Evolutionary conservation across 2,888 invertebrate species (phyloP).

Genomic region (Pediacus dermestoides): DNA sequence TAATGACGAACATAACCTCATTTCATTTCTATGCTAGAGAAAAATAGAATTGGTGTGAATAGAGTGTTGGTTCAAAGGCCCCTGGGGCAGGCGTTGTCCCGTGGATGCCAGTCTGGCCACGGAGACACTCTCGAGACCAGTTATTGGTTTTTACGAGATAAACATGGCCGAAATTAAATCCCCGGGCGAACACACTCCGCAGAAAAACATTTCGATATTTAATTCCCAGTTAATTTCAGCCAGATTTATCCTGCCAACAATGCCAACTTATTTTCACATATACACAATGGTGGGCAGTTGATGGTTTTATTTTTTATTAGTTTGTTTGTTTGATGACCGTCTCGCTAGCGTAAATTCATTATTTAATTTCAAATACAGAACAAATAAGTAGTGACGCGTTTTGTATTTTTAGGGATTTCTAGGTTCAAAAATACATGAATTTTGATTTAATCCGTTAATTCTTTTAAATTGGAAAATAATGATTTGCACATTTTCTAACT

Average conservation of each 20-base stretch:
- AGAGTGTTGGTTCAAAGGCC: constrained; percentile 28
- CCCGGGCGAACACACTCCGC: constrained; percentile 45
- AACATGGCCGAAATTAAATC: constrained; percentile 51
- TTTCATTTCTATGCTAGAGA: constrained; percentile 41
- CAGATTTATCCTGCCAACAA: constrained; percentile 33
- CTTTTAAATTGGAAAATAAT: too few species aligned
- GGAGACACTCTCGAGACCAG: constrained; percentile 34
- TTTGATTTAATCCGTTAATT: too few species aligned
- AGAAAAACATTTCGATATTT: constrained; percentile 51
- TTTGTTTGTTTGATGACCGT: too few species aligned
- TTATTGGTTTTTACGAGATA: constrained; percentile 52
- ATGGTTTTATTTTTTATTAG: too few species aligned
- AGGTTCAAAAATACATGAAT: too few species aligned
- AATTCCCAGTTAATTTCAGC: constrained; percentile 48
- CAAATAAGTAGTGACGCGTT: too few species aligned
- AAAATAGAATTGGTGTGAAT: constrained; percentile 45
- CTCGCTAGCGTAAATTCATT: too few species aligned
- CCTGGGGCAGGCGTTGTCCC: constrained; percentile 22
- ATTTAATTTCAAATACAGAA: too few species aligned
- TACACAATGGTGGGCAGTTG: too few species aligned
- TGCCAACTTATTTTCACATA: constrained; percentile 12
- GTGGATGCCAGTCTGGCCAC: constrained; percentile 25
- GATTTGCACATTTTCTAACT: too few species aligned
- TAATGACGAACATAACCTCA: constrained; percentile 40
- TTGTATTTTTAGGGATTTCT: too few species aligned